These are phyloP conservation scores for Moxostoma hubbsi DNA, from an alignment of 2,797 vertebrate species.

Conservation along the genomic window DNA sequence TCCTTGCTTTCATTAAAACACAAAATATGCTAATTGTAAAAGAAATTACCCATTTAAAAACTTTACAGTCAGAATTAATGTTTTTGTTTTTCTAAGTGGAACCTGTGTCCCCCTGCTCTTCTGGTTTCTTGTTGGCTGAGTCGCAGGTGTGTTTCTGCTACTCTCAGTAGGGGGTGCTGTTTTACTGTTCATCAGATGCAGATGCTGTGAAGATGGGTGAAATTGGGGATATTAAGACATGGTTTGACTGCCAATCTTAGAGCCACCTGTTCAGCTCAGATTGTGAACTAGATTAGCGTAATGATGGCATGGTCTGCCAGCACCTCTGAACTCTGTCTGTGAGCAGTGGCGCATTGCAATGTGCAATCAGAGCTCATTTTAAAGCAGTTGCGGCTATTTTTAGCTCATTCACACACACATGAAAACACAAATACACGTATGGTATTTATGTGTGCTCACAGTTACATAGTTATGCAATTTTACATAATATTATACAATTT, in stretches of 20 bases:
- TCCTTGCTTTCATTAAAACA: too few species aligned
- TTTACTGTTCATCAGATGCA: conserved; percentile 26
- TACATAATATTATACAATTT: too few species aligned
- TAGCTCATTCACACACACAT: neutral
- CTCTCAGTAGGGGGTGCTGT: conserved; percentile 34
- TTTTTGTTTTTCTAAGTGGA: neutral
- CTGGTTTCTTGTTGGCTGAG: neutral
- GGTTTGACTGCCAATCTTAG: neutral
- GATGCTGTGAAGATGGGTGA: neutral
- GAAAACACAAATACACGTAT: neutral
- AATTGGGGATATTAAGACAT: neutral
- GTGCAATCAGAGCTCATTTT: neutral
- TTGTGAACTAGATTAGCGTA: conserved; percentile 1
- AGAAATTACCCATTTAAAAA: too few species aligned
- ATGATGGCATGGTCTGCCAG: neutral
- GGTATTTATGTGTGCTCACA: neutral
- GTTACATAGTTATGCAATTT: neutral
- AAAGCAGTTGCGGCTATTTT: neutral
- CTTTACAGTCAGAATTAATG: neutral
- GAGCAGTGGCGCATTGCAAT: conserved; percentile 13
- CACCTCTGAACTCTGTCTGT: neutral
- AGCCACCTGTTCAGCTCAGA: conserved; percentile 39
- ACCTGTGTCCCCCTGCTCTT: conserved; percentile 30
- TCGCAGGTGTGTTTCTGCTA: neutral
- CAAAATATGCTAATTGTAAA: too few species aligned